Evolutionary conservation across 2,888 invertebrate genomes (phyloP).

Genomic region (Luperina nickerlii): DNA sequence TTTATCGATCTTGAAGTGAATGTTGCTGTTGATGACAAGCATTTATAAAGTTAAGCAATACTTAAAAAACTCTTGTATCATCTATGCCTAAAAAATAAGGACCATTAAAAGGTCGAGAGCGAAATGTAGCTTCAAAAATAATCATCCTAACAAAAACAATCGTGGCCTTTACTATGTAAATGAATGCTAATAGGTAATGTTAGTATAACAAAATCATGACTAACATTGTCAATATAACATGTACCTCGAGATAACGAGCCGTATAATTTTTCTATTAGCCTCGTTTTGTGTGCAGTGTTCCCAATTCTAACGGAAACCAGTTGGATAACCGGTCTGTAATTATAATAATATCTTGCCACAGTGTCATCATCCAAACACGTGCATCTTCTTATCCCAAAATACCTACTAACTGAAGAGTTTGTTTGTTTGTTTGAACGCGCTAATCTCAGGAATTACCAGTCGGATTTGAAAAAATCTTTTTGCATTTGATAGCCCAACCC

Average conservation of each 20-base stretch:
- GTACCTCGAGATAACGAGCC: not conserved
- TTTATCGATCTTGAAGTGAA: no score
- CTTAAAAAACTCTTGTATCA: not conserved
- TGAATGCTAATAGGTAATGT: not conserved
- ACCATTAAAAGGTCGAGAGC: not conserved
- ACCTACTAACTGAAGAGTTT: not conserved
- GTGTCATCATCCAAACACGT: not conserved
- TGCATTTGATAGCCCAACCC: not conserved
- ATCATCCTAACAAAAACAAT: conserved; percentile 24
- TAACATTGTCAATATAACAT: conserved; percentile 11
- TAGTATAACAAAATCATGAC: not conserved
- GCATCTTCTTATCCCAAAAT: not conserved
- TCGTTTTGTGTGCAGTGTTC: conserved; percentile 15
- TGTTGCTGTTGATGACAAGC: not conserved
- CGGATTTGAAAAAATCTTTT: not conserved
- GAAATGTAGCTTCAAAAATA: not conserved
- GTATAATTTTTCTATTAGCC: conserved; percentile 41
- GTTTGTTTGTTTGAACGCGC: no score
- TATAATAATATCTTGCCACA: conserved; percentile 20
- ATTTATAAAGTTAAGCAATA: not conserved
- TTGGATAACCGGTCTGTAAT: conserved; percentile 20
- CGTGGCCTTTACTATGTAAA: conserved; percentile 8
- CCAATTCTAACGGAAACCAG: conserved; percentile 9
- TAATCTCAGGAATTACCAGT: no score
- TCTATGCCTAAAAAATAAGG: not conserved